Conservation (phyloP, 1,140 invertebrate genomes). For the Potamilus streckersoni region DNA sequence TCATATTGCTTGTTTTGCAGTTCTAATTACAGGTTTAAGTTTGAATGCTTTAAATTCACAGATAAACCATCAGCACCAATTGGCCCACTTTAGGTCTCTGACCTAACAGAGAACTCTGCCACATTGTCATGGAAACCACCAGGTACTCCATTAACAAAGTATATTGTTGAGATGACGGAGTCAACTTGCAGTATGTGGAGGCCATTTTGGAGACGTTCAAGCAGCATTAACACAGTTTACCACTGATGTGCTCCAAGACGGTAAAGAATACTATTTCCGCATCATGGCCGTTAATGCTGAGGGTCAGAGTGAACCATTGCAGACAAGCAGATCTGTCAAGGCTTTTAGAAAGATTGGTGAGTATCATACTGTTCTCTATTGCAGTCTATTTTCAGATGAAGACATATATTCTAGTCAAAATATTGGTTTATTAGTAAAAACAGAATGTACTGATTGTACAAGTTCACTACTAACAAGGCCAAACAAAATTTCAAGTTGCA, state of each 20-base stretch:
- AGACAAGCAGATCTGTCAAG: slow-evolving; percentile 86
- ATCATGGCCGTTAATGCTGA: slow-evolving; percentile 95
- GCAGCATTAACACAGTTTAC: slow-evolving; percentile 76
- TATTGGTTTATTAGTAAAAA: no score
- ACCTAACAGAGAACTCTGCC: slow-evolving; percentile 93
- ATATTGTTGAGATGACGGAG: slow-evolving; percentile 91
- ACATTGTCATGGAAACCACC: slow-evolving; percentile 93
- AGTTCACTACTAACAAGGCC: no score
- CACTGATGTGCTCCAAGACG: slow-evolving; percentile 87
- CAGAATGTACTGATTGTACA: no score
- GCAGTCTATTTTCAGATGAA: background rate
- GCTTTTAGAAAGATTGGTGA: slow-evolving; percentile 91
- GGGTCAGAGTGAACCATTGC: slow-evolving; percentile 89
- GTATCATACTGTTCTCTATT: background rate
- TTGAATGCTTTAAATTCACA: slow-evolving; percentile 78
- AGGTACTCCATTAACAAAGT: slow-evolving; percentile 94
- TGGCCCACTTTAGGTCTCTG: slow-evolving; percentile 89
- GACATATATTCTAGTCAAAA: no score
- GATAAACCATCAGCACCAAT: slow-evolving; percentile 58
- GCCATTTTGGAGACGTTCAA: slow-evolving; percentile 66
- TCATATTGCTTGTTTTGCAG: no score
- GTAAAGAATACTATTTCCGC: slow-evolving; percentile 91
- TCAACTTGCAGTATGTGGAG: slow-evolving; percentile 84
- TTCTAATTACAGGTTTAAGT: no score
- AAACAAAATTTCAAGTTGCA: no score